phyloP scores from a whole-genome alignment of 2,888 invertebrate genomes.

The Gasteruption jaculator region DNA sequence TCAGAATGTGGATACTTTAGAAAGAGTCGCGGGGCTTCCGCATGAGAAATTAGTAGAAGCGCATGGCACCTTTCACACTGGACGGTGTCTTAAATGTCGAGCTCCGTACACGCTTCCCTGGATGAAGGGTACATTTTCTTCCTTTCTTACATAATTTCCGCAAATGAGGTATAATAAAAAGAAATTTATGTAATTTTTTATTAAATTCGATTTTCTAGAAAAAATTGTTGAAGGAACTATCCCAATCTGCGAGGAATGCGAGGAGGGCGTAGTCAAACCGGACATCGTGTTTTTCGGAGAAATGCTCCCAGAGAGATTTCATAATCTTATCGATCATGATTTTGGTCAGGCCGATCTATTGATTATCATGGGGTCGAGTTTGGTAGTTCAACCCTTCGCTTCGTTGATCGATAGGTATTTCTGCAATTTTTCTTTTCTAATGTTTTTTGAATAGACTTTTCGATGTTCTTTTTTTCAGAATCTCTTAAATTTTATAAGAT shows the following conservation, averaged over 20 bases:
- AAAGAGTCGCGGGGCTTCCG: slow-evolving; percentile 78
- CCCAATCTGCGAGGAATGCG: slow-evolving; percentile 73
- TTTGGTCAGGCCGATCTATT: slow-evolving; percentile 84
- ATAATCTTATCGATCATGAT: slow-evolving; percentile 65
- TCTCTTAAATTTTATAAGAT: not conserved
- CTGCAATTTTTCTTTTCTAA: slow-evolving; percentile 8
- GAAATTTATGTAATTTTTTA: slow-evolving; percentile 7
- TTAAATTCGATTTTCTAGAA: slow-evolving; percentile 51
- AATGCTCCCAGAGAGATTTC: slow-evolving; percentile 76
- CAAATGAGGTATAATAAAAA: slow-evolving; percentile 4
- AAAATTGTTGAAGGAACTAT: slow-evolving; percentile 69
- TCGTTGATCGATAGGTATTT: slow-evolving; percentile 75
- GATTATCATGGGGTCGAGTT: slow-evolving; percentile 91
- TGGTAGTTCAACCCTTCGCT: slow-evolving; percentile 93
- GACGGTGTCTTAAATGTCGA: slow-evolving; percentile 77
- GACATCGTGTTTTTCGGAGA: slow-evolving; percentile 97
- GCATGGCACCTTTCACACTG: slow-evolving; percentile 88
- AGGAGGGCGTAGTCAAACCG: slow-evolving; percentile 79
- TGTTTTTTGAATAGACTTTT: slow-evolving; percentile 3
- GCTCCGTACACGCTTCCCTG: slow-evolving; percentile 71
- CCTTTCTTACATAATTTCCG: not conserved
- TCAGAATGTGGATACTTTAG: slow-evolving; percentile 92
- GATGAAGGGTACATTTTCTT: slow-evolving; percentile 69
- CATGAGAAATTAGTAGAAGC: slow-evolving; percentile 87
- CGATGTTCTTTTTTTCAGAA: slow-evolving; percentile 7